Evolutionary conservation across 2,113 vertebrate genomes (phyloP), one percentile per base, ranked within the genome.

Genomic region (Oncorhynchus tshawytscha): DNA sequence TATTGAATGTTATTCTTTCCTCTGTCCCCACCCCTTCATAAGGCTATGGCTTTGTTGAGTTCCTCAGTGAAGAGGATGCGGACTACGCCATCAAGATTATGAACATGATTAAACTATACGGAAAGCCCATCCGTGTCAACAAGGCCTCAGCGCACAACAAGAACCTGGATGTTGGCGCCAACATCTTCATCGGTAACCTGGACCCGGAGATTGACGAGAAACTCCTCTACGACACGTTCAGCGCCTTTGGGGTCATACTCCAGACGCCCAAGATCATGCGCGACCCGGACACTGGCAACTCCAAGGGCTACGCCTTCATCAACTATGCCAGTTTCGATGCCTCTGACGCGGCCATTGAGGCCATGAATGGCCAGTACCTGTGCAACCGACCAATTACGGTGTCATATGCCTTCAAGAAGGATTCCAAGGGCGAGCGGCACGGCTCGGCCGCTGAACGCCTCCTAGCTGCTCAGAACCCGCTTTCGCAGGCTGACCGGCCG

Each of bases 41-140:
- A 97, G 97, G 97, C 16, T 99, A 99, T 45, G 98, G 98, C 0
- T 99, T 99, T 13, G 98, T 99, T 90, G 98, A 99, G 84, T 99
- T 99, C 87, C 94, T 99, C 3, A 99, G 97, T 2, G 98, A 99
- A 90, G 97, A 99, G 82, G 98, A 99, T 4, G 98, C 97, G 0
- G 98, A 99, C 76, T 99, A 99, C 0, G 98, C 98, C 84, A 99
- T 99, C 39, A 99, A 99, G 88, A 99, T 99, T 77, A 99, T 99
- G 98, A 99, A 99, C 87, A 99, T 99, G 97, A 99, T 98, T 84
- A 99, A 99, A 34, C 88, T 99, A 1, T 99, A 99, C 0, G 98
- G 97, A 18, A 99, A 99, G 39, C 97, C 97, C 0, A 98, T 99
- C 69, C 90, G 98, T 0, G 97, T 99, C 13, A 99, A 99, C 86